phyloP scores from a whole-genome alignment of 2,888 invertebrate genomes.

The Cerastis leucographa region DNA sequence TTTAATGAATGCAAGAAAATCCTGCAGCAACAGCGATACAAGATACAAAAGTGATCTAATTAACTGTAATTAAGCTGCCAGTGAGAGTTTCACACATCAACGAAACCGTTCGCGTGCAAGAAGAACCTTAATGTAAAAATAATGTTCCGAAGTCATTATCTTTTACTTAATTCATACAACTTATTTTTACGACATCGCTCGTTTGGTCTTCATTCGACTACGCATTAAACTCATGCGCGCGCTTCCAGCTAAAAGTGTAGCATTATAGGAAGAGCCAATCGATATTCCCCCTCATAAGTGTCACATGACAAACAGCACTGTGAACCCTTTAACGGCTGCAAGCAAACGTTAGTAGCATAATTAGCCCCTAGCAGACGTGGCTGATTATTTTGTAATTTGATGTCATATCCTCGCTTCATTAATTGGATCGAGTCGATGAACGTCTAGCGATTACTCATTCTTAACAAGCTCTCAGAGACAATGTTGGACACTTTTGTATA shows the following conservation, averaged over 20 bases:
- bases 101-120: conserved; percentile 76
- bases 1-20: conserved; percentile 59
- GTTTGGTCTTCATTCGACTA: conserved; percentile 61
- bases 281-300: conserved; percentile 79
- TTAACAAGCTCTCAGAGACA: conserved; percentile 61
- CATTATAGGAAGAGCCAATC: conserved; percentile 73
- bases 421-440: conserved; percentile 65
- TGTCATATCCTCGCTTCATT: conserved; percentile 74
- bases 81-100: conserved; percentile 76
- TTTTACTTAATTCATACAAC: conserved; percentile 84
- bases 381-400: conserved; percentile 84
- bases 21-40: conserved; percentile 59
- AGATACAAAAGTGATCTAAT: conserved; percentile 70
- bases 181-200: conserved; percentile 75
- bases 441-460: conserved; percentile 65
- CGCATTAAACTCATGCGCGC: conserved; percentile 58
- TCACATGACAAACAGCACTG: conserved; percentile 77
- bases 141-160: conserved; percentile 85
- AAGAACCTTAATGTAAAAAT: conserved; percentile 84
- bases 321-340: conserved; percentile 71
- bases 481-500: conserved; percentile 25
- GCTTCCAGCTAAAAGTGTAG: conserved; percentile 56
- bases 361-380: conserved; percentile 73
- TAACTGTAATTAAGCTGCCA: conserved; percentile 72
- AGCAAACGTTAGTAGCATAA: conserved; percentile 69